These are phyloP conservation scores for Tenodera sinensis DNA, from an alignment of 2,888 invertebrate genomes.

Conservation along the genomic window DNA sequence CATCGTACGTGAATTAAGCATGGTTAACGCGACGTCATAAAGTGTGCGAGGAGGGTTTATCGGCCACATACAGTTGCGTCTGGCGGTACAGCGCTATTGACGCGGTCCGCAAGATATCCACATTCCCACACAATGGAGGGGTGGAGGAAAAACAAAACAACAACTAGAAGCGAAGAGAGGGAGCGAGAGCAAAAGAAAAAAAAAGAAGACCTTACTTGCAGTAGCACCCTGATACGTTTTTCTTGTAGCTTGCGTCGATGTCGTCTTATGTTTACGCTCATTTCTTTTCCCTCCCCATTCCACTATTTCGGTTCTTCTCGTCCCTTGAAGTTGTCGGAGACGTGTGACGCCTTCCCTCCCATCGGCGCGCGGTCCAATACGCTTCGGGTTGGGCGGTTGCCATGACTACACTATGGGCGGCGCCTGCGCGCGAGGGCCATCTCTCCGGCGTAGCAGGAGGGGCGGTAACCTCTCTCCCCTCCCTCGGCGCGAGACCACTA, in stretches of 20 bases:
- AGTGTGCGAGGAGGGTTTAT: not conserved
- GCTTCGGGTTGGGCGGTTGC: slow-evolving; percentile 12
- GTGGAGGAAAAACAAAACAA: not conserved
- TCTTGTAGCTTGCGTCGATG: not conserved
- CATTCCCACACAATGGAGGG: not conserved
- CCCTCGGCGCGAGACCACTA: slow-evolving; percentile 12
- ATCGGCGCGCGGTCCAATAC: not conserved
- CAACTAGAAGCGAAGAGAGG: not conserved
- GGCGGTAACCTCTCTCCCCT: slow-evolving; percentile 41
- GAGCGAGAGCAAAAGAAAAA: not conserved
- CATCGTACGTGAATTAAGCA: not conserved
- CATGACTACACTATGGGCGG: slow-evolving; percentile 17
- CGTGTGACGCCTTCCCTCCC: not conserved
- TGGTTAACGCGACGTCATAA: not conserved
- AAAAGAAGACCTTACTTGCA: not conserved
- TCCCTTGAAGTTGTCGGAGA: not conserved
- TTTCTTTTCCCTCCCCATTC: not conserved
- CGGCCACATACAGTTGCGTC: not conserved
- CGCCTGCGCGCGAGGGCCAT: slow-evolving; percentile 34
- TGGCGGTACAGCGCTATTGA: not conserved
- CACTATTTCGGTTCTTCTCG: not conserved
- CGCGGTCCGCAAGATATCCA: not conserved
- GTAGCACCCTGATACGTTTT: slow-evolving; percentile 13
- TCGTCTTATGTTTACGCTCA: not conserved
- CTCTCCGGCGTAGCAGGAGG: slow-evolving; percentile 43